Base-by-base conservation (phyloP, 1,140 invertebrate species). In the Sminthurides bifidus region DNA sequence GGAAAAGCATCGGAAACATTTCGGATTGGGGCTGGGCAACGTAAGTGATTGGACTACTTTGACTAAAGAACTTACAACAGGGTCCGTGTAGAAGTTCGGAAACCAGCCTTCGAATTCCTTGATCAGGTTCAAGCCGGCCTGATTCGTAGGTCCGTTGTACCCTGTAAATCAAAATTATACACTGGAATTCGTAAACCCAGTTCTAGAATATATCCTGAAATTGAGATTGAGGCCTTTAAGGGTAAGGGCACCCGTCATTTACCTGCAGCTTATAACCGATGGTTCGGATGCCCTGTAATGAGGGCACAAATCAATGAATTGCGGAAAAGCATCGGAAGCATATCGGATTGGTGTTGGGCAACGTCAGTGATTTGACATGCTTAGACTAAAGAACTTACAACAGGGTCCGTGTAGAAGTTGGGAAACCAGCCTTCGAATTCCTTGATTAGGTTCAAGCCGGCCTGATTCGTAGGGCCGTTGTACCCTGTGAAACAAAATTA, bases 21-120 rank as follows among this genome's bases (percentile, higher is more conserved):
- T 35, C 33, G 33, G 10, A n/a, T 35, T n/a, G 10, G n/a, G n/a
- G 33, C 33, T n/a, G n/a, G 10, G n/a, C n/a, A n/a, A n/a, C n/a
- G n/a, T n/a, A n/a, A n/a, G n/a, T n/a, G n/a, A n/a, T n/a, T n/a
- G n/a, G n/a, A n/a, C n/a, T n/a, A n/a, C n/a, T 17, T 14, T 50
- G 5, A 4, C 5, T 31, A 33, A 31, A 15, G 33, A 44, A 33
- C 46, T 51, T 35, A 57, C 56, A 24, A 58, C 56, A 21, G 60
- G 56, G 27, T 62, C 56, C 31, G 37, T 58, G 53, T 62, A 62
- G 27, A 62, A 62, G 40, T 62, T 62, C 0, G 60, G 56, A 29
- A 56, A 61, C 49, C 56, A 62, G 40, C 60, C 60, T 56, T 62
- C 60, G 38, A 58, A 62, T 57, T 62, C 55, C 27, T 62, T 62